Conservation (phyloP, 2,888 invertebrate genomes). For the Apamea epomidion region DNA sequence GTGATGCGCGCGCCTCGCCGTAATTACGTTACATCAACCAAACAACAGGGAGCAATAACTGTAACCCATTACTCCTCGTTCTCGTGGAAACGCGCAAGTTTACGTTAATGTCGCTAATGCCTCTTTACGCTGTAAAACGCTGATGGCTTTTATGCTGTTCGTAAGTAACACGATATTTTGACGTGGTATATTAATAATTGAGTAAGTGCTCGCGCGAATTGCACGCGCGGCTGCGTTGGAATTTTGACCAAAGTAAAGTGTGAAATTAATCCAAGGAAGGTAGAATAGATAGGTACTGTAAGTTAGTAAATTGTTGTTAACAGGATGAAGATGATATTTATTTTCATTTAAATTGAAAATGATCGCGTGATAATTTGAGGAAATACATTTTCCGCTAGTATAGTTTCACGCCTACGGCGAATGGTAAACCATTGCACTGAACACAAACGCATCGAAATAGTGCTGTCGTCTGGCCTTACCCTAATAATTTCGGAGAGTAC, state of each 20-base stretch:
- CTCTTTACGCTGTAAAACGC: slow-evolving; percentile 65
- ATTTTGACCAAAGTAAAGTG: slow-evolving; percentile 10
- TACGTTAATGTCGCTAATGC: slow-evolving; percentile 72
- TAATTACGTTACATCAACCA: slow-evolving; percentile 80
- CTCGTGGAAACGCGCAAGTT: slow-evolving; percentile 73
- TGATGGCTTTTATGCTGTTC: slow-evolving; percentile 61
- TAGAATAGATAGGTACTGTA: neutral
- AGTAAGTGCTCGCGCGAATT: slow-evolving; percentile 38
- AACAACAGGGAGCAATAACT: slow-evolving; percentile 78
- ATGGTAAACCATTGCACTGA: neutral
- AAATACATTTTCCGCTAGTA: neutral
- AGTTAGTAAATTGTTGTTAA: neutral
- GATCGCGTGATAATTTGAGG: neutral
- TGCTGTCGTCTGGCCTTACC: neutral
- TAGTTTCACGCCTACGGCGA: neutral
- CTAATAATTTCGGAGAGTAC: slow-evolving; percentile 6
- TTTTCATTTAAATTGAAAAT: neutral
- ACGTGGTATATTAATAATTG: slow-evolving; percentile 49
- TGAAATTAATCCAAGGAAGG: slow-evolving; percentile 1
- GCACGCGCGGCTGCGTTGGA: slow-evolving; percentile 24
- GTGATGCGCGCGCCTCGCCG: slow-evolving; percentile 72
- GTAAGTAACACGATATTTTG: slow-evolving; percentile 56
- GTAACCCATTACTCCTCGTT: slow-evolving; percentile 75
- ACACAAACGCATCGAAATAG: slow-evolving; percentile 14
- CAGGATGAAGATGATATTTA: neutral